Base-by-base conservation (phyloP, 30 jellyfish, hydroid and myxozoan genomes). In the Catostylus mosaicus region DNA sequence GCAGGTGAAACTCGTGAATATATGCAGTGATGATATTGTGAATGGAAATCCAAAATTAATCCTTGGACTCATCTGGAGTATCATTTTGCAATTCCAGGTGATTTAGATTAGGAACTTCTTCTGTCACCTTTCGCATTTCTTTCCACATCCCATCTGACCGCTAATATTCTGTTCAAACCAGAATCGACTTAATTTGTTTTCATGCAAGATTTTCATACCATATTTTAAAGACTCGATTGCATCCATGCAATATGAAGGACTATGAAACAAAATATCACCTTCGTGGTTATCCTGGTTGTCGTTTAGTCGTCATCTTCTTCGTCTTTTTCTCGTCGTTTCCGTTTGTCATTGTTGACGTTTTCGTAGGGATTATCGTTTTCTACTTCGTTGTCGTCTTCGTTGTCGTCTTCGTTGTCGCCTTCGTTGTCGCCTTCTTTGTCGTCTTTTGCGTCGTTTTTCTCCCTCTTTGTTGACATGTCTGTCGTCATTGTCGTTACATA, bases 31-130 rank as follows among this genome's bases (percentile, higher is more conserved):
- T 50, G 98, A 91, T 31, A 82, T 91, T 71, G 98, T 91, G n/a
- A 92, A 85, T 84, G 98, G 98, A 52, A 91, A 91, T 76, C 90
- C 84, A 0, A 91, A 85, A 80, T 80, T 91, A 26, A 91, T 91
- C 51, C 93, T 91, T 51, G 98, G 98, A 23, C 78, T 91, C 8
- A 80, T 91, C n/a, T 91, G 98, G 98, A 91, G 96, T 67, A 91
- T 91, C 68, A 91, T 91, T 27, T 61, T 91, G 67, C 98, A 91
- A 50, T 91, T 91, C 73, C 98, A 91, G 94, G 98, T 91, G 84
- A 47, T 34, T 35, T 30, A 3, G 36, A 59, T 52, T 10, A 40
- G 14, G 54, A 40, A 7, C 14, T 40, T 40, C n/a, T n/a, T n/a
- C n/a, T n/a, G n/a, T n/a, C n/a, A n/a, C n/a, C n/a, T n/a, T n/a